A percentile compares a stretch with the other conserved stretches of the same genome.
phyloP scores from a whole-genome alignment of 1,140 invertebrate genomes.

The Aphelinus atriplicis region DNA sequence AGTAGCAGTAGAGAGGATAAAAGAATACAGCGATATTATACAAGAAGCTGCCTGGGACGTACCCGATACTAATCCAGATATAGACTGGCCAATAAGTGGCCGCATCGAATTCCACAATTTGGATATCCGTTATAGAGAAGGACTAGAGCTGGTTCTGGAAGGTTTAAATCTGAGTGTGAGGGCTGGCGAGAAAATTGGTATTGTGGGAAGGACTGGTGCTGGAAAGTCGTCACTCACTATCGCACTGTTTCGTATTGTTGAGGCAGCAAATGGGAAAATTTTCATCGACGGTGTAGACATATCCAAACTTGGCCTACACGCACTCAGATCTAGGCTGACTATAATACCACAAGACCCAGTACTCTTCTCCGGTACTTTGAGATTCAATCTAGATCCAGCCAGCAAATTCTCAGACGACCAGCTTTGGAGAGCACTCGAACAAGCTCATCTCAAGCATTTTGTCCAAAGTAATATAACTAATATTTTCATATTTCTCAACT shows the following conservation, averaged over 20 bases:
- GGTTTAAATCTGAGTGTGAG: constrained; percentile 76
- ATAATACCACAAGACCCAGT: constrained; percentile 90
- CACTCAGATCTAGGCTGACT: constrained; percentile 86
- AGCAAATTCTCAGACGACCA: constrained; percentile 78
- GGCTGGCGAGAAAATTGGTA: constrained; percentile 83
- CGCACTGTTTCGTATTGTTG: constrained; percentile 88
- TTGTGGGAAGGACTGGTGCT: constrained; percentile 85
- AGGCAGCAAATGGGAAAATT: constrained; percentile 84
- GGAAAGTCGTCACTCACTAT: constrained; percentile 87
- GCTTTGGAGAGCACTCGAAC: constrained; percentile 82
- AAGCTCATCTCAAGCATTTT: constrained; percentile 82
- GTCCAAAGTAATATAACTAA: constrained; percentile 68
- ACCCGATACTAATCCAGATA: constrained; percentile 65
- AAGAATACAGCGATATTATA: constrained; percentile 89
- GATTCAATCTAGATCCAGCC: constrained; percentile 89
- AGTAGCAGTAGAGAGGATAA: constrained; percentile 97
- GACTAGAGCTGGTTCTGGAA: constrained; percentile 83
- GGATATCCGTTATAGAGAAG: constrained; percentile 81
- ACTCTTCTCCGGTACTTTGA: constrained; percentile 84
- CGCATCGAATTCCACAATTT: constrained; percentile 80
- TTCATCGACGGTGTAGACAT: constrained; percentile 93
- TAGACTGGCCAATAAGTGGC: constrained; percentile 81
- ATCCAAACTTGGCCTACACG: constrained; percentile 85
- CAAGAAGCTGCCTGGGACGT: constrained; percentile 81
- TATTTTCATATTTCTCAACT: too few species aligned